Evolutionary conservation across 2,113 vertebrate genomes (phyloP), one percentile per base, ranked within the genome.

Genomic region (Rhea pennata): DNA sequence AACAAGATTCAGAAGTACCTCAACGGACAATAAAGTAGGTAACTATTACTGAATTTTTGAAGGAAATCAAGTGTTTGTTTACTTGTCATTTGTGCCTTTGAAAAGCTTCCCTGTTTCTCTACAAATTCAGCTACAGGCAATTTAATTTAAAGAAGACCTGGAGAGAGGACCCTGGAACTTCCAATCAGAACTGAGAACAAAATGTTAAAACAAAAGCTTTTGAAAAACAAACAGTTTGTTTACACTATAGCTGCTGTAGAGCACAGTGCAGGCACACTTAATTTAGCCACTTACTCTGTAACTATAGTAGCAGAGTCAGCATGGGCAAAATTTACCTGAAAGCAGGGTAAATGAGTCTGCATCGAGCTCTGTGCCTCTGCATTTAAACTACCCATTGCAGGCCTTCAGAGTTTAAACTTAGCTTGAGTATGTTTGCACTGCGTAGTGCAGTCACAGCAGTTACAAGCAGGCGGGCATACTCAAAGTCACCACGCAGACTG

Each of bases 221-320:
- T 14, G 51, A 69, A 93, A 56, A 51, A 12, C 70, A 85, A 64
- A 70, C 46, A 21, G 7, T 4, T 15, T 82, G 74, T 79, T 91
- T 79, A 29, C 54, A 36, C 33, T 69, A n/a, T 4, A 82, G 78
- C 90, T 84, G 42, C 81, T 27, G 13, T 19, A 33, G 14, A 89
- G 69, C 40, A 29, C 58, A 69, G 53, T 4, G 0, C 54, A 29
- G 46, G 36, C 7, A 53, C 64, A 59, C 56, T 59, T 31, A 59
- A 19, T 59, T 56, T 23, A 82, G 53, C 50, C 58, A 51, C 42
- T 17, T 33, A 48, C 20, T 15, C 53, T 15, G 14, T 67, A 58
- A 42, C 21, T 4, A 0, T 0, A 26, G 39, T 0, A 65, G 75
- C 2, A 21, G 14, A 40, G 46, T 3, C 2, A 0, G 0, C 0